Evolutionary conservation across 2,888 invertebrate genomes (phyloP), one percentile per base, ranked within the genome.

Genomic region (Eupithecia tripunctaria): DNA sequence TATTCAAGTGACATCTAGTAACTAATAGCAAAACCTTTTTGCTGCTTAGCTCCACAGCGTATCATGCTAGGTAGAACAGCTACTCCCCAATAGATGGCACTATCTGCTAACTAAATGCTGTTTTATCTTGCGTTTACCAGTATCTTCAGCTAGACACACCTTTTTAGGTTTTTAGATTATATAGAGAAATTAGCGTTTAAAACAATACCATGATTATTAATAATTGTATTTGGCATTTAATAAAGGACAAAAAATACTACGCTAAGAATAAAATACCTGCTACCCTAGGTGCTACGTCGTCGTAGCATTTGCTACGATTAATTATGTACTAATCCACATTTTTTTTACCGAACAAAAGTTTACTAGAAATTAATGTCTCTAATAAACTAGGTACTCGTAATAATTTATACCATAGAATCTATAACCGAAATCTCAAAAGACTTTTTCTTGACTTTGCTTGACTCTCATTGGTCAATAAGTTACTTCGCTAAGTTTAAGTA

Each of bases 71-170:
- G 25, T 60, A 60, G 29, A 6, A 60, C 25, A n/a, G 25, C 38
- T 85, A 85, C 67, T 83, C 25, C 27, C 32, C 77, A 59, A 78
- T 70, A 86, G 88, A 84, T 82, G 84, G 80, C 80, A 65, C 25
- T 47, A 36, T 15, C 21, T 29, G 15, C 2, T 5, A 5, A 21
- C 21, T 2, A 25, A 63, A n/a, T 21, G 15, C 1, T 29, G 60
- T 21, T 60, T 27, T 60, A n/a, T 60, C 21, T 18, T 43, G 43
- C 5, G 43, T 41, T 41, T 41, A 5, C 15, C 15, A 15, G 41
- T 15, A 41, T 41, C 41, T 41, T 41, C 41, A 15, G 6, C 7
- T 18, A 3, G 21, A 3, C 51, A 21, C n/a, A 47, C n/a, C 47
- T 21, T 2, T n/a, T 1, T 0, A n/a, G 2, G 5, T 5, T 29